Evolutionary conservation across 2,888 invertebrate species (phyloP), one percentile per base, ranked within the genome.

Genomic region (Clitarchus hookeri): DNA sequence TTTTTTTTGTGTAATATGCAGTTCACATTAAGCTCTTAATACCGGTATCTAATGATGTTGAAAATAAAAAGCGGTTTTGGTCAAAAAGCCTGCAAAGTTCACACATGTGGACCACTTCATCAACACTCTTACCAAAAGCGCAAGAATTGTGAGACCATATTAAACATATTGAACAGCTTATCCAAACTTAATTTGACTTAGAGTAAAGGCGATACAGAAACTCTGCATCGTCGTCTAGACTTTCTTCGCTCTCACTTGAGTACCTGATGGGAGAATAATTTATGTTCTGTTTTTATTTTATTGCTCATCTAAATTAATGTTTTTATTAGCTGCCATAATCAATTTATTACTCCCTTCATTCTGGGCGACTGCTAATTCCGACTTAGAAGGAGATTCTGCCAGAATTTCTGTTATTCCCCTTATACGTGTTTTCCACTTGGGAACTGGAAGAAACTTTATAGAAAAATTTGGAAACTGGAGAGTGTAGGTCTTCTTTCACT

Each of bases 391-490:
- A 27, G 82, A 82, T 82, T 12, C 27, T 8, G 82, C n/a, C 9
- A 82, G 82, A 82, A 82, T 82, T 27, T 8, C 82, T 82, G 82
- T 82, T 82, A 12, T 25, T 23, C 82, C 82, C 9, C 82, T 82
- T 27, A 11, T 82, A 26, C 27, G 82, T 36, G 26, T 36, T 82
- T 82, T 82, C 16, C 82, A 9, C 44, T 82, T 82, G 82, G 27
- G 36, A 16, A 82, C 82, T 16, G 82, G 9, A 2, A 82, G 82
- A 82, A 6, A 6, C 2, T 27, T 82, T 27, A 8, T 12, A 82
- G 44, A 82, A 82, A 0, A 82, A 44, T 82, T 27, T 27, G 23
- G 82, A 12, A 65, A 82, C 27, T 44, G 16, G 82, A 27, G 13
- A 25, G 16, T 27, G 44, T 82, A 82, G 82, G 12, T 9, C 82